Base-by-base conservation (phyloP, 2,888 invertebrate species). In the Orthosia gothica region DNA sequence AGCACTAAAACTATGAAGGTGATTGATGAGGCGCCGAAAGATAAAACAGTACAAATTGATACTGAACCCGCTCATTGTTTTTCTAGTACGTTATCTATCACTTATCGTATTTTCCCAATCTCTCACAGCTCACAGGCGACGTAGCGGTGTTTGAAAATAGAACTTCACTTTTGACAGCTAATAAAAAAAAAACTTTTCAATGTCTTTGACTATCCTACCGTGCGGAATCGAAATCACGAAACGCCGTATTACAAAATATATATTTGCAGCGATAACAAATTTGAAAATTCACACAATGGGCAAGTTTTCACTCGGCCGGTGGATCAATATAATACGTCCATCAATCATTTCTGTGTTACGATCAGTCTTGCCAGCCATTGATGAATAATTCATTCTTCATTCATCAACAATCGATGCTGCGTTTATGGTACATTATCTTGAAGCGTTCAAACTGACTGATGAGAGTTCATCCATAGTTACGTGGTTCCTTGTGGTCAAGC, bases 401-500 rank as follows among this genome's bases (percentile, higher is more conserved):
- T 89, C 88, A 90, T 89, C 89, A 87, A 86, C 87, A 82, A 85
- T 89, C 89, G 88, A 85, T 88, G 82, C 82, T 83, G 84, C 74
- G 76, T 77, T 83, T 76, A 85, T 86, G 83, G 82, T 76, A 81
- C 73, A 82, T 82, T 82, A 76, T 82, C 79, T 79, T 80, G 77
- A 84, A 83, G 85, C 84, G 80, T 88, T 88, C 88, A 85, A 77
- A 81, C 65, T 75, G 74, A 64, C 67, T 75, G 62, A 62, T 70
- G 64, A 76, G 58, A 78, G 88, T 86, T 95, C 95, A 95, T 89
- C 95, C 95, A 73, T 94, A 89, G 79, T 87, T 92, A 72, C 88
- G 92, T 75, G 93, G 94, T 58, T 47, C 93, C 92, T 61, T 71
- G 45, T 61, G 20, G 26, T 85, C 93, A 15, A 96, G 97, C 87